Base-by-base conservation (phyloP, 1,140 invertebrate species). In the Euura saliciscinereae region DNA sequence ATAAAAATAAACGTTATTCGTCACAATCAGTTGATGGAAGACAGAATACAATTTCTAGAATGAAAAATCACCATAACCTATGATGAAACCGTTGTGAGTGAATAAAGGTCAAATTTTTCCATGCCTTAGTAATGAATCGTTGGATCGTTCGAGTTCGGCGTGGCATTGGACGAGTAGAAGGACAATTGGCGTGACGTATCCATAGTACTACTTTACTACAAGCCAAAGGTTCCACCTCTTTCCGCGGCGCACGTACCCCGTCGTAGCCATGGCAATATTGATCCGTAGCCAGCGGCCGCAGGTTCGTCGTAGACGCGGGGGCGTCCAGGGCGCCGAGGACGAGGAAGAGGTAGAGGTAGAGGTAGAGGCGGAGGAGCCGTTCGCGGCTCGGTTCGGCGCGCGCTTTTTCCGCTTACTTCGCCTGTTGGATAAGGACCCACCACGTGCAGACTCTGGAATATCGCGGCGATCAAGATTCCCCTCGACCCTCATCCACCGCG, bases 261-360 rank as follows among this genome's bases (percentile, higher is more conserved):
- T 66, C 73, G 73, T 84, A 82, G 81, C 77, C 82, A 82, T 82
- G 80, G 80, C 80, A 82, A 84, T 82, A 83, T 83, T 83, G 82
- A 83, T 83, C 82, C 78, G 74, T 69, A 75, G 78, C 73, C 51
- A 44, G 68, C 66, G 64, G 68, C 13, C 8, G 51, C 5, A n/a
- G 13, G 51, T 59, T 59, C 51, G 64, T n/a, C 65, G 65, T 13
- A 51, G 66, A n/a, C 64, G 66, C 66, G 70, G 65, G 42, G 43
- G 65, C 28, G 44, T 65, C 70, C 73, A 70, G n/a, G 4, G 45
- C 43, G 46, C 5, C 44, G 70, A 43, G 71, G 6, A 11, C 51
- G 51, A n/a, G 51, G 51, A 59, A 68, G 66, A 73, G 75, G 66
- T 8, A 66, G 66, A 28, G 8, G 13, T 8, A 28, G 8, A 66